Evolutionary conservation across 2,888 invertebrate species (phyloP).

Genomic region (Camponotus fellah): DNA sequence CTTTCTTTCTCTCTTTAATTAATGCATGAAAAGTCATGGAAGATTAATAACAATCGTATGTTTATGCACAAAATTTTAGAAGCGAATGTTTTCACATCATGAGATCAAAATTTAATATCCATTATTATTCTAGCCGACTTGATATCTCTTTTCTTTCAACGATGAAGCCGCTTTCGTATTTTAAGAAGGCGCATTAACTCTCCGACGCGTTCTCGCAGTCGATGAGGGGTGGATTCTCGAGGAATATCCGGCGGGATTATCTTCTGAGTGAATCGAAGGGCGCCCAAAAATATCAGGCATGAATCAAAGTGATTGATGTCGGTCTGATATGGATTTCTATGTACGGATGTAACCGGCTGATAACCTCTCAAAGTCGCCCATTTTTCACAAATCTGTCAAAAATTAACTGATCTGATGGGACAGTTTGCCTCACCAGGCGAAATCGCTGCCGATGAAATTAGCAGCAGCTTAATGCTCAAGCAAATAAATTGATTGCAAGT

Average conservation of each 20-base stretch:
- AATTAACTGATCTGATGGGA: constrained; percentile 12
- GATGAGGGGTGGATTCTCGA: constrained; percentile 39
- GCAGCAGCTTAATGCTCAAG: neutral
- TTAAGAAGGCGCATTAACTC: constrained; percentile 20
- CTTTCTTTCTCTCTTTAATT: neutral
- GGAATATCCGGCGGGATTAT: constrained; percentile 76
- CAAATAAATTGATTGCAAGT: constrained; percentile 28
- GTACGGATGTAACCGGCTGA: neutral
- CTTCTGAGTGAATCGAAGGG: constrained; percentile 53
- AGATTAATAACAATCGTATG: neutral
- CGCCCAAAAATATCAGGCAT: constrained; percentile 60
- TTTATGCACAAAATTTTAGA: neutral
- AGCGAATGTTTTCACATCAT: neutral
- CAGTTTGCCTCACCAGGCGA: neutral
- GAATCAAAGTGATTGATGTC: constrained; percentile 77
- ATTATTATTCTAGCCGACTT: neutral
- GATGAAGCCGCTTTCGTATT: constrained; percentile 21
- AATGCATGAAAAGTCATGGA: neutral
- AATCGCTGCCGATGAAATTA: neutral
- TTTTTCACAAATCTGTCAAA: constrained; percentile 44
- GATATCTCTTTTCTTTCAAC: neutral
- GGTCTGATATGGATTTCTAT: constrained; percentile 49
- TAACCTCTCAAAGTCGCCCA: constrained; percentile 30
- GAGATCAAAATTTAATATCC: constrained; percentile 6
- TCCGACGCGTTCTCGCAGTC: constrained; percentile 1